These are phyloP conservation scores for Cairina moschata DNA, from an alignment of 2,113 vertebrate species.

Conservation along the genomic window DNA sequence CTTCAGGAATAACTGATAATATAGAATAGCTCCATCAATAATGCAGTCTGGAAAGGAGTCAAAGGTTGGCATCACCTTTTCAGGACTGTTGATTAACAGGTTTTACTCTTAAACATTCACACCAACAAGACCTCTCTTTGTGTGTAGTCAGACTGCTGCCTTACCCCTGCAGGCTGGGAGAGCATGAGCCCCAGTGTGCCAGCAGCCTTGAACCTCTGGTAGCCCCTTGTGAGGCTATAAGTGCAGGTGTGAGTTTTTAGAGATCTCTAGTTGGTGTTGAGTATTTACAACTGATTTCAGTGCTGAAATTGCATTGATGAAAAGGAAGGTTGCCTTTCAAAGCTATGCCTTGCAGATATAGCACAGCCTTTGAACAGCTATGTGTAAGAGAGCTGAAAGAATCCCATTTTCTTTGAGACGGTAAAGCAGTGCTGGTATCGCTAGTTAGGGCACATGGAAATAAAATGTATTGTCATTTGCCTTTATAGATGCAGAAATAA, in stretches of 20 bases:
- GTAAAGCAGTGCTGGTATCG: background rate
- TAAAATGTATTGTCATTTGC: background rate
- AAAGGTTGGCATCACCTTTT: background rate
- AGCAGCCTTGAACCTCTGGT: background rate
- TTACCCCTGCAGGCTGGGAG: background rate
- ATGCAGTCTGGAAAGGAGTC: background rate
- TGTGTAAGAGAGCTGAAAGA: background rate
- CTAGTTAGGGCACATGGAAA: background rate
- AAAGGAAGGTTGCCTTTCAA: background rate
- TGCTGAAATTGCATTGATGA: background rate
- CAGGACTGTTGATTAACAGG: background rate
- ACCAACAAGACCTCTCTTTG: background rate
- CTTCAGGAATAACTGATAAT: no score
- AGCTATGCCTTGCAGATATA: background rate
- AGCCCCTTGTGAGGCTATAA: background rate
- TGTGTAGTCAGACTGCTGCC: background rate
- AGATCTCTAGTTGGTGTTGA: no score
- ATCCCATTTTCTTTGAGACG: background rate
- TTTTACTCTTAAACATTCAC: no score
- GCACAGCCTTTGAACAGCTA: background rate
- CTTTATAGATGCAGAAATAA: background rate
- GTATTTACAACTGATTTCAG: background rate
- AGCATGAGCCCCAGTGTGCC: rapidly evolving
- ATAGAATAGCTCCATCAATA: background rate
- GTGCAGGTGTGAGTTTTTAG: rapidly evolving